Percentiles rank a stretch among this genome's conserved stretches.
Conservation (phyloP, 2,113 vertebrate species). For the Epinephelus moara region DNA sequence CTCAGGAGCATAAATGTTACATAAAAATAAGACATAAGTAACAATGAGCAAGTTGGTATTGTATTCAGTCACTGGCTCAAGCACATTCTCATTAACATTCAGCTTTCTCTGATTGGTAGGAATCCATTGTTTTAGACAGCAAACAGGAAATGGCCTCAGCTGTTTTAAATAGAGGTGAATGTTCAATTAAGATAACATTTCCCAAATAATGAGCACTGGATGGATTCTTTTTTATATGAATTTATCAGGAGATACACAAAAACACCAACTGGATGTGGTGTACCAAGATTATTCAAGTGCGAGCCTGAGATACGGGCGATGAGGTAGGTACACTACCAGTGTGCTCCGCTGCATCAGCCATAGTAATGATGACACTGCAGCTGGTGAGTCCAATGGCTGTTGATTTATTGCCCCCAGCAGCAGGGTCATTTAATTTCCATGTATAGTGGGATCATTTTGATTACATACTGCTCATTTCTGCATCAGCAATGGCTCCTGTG, state of each 20-base stretch:
- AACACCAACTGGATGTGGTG: constrained; percentile 50
- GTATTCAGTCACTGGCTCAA: constrained; percentile 44
- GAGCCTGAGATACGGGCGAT: constrained; percentile 13
- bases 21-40: constrained; percentile 40
- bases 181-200: constrained; percentile 77
- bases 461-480: constrained; percentile 74
- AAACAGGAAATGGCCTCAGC: constrained; percentile 58
- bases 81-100: constrained; percentile 63
- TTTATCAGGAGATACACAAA: constrained; percentile 66
- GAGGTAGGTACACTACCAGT: constrained; percentile 42
- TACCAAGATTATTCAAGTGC: constrained; percentile 55
- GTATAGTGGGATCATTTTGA: constrained; percentile 78
- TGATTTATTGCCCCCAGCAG: constrained; percentile 76
- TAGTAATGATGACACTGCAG: constrained; percentile 75
- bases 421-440: constrained; percentile 78
- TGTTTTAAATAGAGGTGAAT: constrained; percentile 74
- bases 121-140: constrained; percentile 72
- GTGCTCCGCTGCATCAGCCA: constrained; percentile 54
- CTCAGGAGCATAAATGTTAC: neutral
- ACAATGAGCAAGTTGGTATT: constrained; percentile 45
- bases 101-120: constrained; percentile 57
- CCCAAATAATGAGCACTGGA: constrained; percentile 57
- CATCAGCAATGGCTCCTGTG: constrained; percentile 75
- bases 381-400: constrained; percentile 70
- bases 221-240: constrained; percentile 37